phyloP scores from a whole-genome alignment of 2,113 vertebrate genomes.

The Petaurus breviceps region DNA sequence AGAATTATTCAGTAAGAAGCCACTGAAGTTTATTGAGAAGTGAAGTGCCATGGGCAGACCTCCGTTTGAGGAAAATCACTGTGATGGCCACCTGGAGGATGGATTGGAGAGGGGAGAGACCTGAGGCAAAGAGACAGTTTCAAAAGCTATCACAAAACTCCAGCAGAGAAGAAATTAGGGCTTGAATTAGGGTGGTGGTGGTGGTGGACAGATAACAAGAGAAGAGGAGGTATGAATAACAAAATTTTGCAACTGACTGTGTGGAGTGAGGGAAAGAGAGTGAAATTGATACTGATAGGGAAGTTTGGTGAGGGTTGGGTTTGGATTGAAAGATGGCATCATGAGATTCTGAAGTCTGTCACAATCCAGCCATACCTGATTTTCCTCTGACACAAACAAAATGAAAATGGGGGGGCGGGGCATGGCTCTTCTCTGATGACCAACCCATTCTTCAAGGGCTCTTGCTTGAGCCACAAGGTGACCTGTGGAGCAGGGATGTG shows the following conservation, averaged over 20 bases:
- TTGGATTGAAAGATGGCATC: neutral
- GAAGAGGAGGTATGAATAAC: neutral
- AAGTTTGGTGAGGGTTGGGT: neutral
- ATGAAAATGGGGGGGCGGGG: neutral
- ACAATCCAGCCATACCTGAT: neutral
- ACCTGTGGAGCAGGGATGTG: neutral
- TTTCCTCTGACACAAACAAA: neutral
- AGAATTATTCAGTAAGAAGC: neutral
- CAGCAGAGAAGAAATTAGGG: neutral
- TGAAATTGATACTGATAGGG: neutral
- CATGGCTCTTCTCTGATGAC: neutral
- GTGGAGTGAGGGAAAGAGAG: neutral
- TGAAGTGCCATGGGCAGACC: neutral
- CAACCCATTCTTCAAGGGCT: neutral
- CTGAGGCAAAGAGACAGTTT: neutral
- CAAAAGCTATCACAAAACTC: neutral
- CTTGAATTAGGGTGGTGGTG: neutral
- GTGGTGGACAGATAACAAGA: neutral
- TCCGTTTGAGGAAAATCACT: neutral
- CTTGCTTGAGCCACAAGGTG: neutral
- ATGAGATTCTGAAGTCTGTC: neutral
- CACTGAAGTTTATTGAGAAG: neutral
- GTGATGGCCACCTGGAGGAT: neutral
- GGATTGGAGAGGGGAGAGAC: neutral
- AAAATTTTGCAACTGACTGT: neutral